phyloP scores from a whole-genome alignment of 2,888 invertebrate species.

The Drosophila lacicola region DNA sequence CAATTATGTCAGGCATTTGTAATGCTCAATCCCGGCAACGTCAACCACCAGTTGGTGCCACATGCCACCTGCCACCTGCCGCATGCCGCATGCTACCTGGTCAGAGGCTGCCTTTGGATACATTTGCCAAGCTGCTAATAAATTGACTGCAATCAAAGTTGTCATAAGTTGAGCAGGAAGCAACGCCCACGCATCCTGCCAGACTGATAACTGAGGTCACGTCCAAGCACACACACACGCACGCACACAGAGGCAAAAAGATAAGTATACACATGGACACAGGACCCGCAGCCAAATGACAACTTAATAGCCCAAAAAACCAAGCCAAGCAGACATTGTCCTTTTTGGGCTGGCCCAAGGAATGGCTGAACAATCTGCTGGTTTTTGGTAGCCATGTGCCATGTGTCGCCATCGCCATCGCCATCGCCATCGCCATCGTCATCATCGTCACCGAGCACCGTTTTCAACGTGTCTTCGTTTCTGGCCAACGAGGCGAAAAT shows the following conservation, averaged over 20 bases:
- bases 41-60: constrained; percentile 4
- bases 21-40: constrained; percentile 19
- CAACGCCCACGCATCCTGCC: constrained; percentile 29
- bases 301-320: constrained; percentile 70
- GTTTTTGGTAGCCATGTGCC: constrained; percentile 41
- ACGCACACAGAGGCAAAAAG: constrained; percentile 29
- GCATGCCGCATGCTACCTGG: constrained; percentile 34
- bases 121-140: constrained; percentile 65
- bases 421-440: constrained; percentile 38
- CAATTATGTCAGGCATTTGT: constrained; percentile 76
- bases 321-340: constrained; percentile 69
- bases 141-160: constrained; percentile 79
- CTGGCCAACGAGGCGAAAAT: constrained; percentile 78
- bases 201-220: constrained; percentile 68
- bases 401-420: constrained; percentile 59
- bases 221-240: constrained; percentile 36
- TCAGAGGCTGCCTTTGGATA: constrained; percentile 28
- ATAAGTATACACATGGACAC: constrained; percentile 34
- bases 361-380: constrained; percentile 47
- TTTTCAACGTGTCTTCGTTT: constrained; percentile 28
- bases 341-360: constrained; percentile 39
- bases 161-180: constrained; percentile 67
- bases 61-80: constrained; percentile 26
- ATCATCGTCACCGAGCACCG: constrained; percentile 41
- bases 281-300: constrained; percentile 73